A percentile compares a stretch with the other conserved stretches of the same genome.
Evolutionary conservation across 2,113 vertebrate genomes (phyloP).

Genomic region (Typhlomys cinereus): DNA sequence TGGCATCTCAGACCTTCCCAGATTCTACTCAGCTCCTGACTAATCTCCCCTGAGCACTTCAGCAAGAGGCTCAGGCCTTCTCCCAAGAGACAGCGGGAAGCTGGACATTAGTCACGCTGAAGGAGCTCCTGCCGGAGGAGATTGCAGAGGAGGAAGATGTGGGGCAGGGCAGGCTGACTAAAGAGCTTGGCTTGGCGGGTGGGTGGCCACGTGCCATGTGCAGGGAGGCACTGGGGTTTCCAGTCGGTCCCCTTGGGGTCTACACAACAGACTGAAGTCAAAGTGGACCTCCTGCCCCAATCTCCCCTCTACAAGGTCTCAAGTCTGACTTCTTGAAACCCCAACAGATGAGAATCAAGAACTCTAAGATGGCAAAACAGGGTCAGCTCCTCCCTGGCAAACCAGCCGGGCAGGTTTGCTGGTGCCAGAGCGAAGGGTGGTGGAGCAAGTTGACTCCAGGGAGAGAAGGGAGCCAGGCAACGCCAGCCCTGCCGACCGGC

Average conservation of each 20-base stretch:
- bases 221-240: not conserved
- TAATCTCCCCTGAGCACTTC: not conserved
- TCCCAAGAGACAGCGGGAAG: not conserved
- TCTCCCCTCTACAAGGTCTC: too few relatives aligned
- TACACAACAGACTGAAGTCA: not conserved
- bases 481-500: not conserved
- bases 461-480: not conserved
- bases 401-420: slow-evolving; percentile 65
- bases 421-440: not conserved
- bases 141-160: not conserved
- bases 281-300: not conserved
- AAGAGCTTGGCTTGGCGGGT: not conserved
- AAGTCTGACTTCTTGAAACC: not conserved
- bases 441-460: not conserved
- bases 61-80: not conserved
- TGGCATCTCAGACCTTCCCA: not conserved
- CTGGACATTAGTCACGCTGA: not conserved
- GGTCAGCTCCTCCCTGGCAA: not conserved
- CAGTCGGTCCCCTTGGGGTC: not conserved
- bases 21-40: not conserved
- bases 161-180: not conserved
- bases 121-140: not conserved
- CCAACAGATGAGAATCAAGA: not conserved
- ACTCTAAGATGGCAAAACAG: not conserved
- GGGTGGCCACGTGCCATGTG: not conserved